These are phyloP conservation scores for Caenorhabditis angaria DNA, from an alignment of 2,888 invertebrate species.

Conservation along the genomic window DNA sequence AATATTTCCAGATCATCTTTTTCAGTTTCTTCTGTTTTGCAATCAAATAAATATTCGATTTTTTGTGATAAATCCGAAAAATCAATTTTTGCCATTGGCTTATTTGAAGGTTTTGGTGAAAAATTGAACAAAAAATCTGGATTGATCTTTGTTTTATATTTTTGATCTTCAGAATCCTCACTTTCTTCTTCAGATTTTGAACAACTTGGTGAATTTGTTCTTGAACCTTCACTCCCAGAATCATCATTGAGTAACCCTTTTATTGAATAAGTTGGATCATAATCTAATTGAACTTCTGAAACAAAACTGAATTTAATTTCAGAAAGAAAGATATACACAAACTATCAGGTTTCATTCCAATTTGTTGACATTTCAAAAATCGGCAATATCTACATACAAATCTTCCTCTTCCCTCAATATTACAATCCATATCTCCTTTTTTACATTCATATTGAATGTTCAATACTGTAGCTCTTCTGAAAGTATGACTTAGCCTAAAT, in stretches of 20 bases:
- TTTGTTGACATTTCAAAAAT: conserved; percentile 31
- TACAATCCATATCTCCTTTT: conserved; percentile 21
- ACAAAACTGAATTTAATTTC: neutral
- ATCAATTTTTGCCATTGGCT: conserved; percentile 23
- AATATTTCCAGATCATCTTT: conserved; percentile 1
- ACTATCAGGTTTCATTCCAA: conserved; percentile 48
- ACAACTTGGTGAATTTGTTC: too few relatives aligned
- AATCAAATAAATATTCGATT: conserved; percentile 21
- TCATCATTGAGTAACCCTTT: conserved; percentile 27
- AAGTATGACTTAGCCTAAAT: too few relatives aligned
- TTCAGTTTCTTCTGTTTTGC: neutral
- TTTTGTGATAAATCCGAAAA: conserved; percentile 18
- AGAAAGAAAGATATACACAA: conserved; percentile 4
- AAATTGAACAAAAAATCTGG: conserved; percentile 29
- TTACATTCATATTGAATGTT: conserved; percentile 38
- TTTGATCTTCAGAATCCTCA: too few relatives aligned
- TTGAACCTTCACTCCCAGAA: too few relatives aligned
- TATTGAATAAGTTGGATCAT: conserved; percentile 36
- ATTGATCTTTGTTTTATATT: too few relatives aligned
- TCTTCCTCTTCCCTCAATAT: conserved; percentile 37
- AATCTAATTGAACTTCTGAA: conserved; percentile 33
- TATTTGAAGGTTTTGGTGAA: conserved; percentile 20
- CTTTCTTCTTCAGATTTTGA: too few relatives aligned
- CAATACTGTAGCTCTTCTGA: conserved; percentile 40
- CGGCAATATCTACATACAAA: conserved; percentile 41